Evolutionary conservation across 2,113 vertebrate genomes (phyloP).

Genomic region (Cyphomyrus plagiostoma): DNA sequence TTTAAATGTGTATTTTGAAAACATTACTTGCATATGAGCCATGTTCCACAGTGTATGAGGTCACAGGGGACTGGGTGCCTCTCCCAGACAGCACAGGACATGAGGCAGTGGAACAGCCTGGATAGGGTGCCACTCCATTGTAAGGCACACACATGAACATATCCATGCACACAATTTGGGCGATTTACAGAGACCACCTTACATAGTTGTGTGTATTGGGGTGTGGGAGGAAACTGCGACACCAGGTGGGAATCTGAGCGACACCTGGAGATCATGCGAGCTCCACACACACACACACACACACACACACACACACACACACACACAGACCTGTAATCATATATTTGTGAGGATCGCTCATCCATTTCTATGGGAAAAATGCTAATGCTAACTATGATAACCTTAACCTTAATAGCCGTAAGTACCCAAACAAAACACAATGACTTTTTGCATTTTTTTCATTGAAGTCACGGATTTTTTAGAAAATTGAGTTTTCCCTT

Average conservation of each 20-base stretch:
- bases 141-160: not conserved
- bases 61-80: not conserved
- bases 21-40: not conserved
- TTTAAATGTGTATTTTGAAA: not conserved
- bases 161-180: not conserved
- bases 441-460: too few species aligned
- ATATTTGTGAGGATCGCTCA: too few species aligned
- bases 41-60: not conserved
- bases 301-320: not conserved
- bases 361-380: too few species aligned
- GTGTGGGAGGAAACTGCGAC: not conserved
- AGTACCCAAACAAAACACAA: too few species aligned
- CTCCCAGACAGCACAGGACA: not conserved
- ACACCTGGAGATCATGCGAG: not conserved
- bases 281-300: not conserved
- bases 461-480: too few species aligned
- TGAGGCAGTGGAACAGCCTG: not conserved
- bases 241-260: not conserved
- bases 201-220: not conserved
- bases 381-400: too few species aligned
- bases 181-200: not conserved
- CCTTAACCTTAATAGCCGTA: too few species aligned
- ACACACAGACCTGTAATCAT: too few species aligned
- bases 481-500: too few species aligned
- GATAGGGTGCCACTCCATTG: not conserved